These are phyloP conservation scores for Hippocampus comes DNA, from an alignment of 2,113 vertebrate species.

Conservation along the genomic window DNA sequence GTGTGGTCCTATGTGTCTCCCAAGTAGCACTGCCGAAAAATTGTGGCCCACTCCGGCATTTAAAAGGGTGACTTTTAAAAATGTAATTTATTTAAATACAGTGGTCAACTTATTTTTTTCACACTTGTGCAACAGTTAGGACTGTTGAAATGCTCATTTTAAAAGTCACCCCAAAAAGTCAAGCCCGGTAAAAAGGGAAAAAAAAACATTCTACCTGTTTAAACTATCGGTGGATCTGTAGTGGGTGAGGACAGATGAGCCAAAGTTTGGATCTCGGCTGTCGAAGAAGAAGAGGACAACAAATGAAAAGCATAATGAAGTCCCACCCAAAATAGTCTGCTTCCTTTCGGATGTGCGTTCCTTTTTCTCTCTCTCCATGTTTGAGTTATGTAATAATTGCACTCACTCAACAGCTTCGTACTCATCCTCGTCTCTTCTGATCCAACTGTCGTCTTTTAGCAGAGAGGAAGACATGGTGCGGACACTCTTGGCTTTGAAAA, in stretches of 20 bases:
- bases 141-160: not conserved
- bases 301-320: not conserved
- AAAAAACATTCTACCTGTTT: slow-evolving; percentile 43
- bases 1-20: too few species aligned
- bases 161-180: not conserved
- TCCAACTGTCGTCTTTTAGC: slow-evolving; percentile 90
- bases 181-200: too few species aligned
- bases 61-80: too few species aligned
- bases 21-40: too few species aligned
- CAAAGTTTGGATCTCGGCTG: slow-evolving; percentile 86
- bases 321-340: slow-evolving; percentile 17
- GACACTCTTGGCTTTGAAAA: not conserved
- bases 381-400: not conserved
- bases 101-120: not conserved
- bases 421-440: slow-evolving; percentile 78
- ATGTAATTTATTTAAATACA: too few species aligned
- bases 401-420: slow-evolving; percentile 74
- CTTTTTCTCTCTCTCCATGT: not conserved
- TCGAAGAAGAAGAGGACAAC: slow-evolving; percentile 29
- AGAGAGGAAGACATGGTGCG: slow-evolving; percentile 47
- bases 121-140: not conserved
- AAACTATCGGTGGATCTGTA: slow-evolving; percentile 48
- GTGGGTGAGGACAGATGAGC: slow-evolving; percentile 58
- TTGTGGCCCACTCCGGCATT: too few species aligned
- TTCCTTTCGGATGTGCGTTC: not conserved